phyloP scores from a whole-genome alignment of 2,113 vertebrate species.

The Nycticryphes semicollaris region DNA sequence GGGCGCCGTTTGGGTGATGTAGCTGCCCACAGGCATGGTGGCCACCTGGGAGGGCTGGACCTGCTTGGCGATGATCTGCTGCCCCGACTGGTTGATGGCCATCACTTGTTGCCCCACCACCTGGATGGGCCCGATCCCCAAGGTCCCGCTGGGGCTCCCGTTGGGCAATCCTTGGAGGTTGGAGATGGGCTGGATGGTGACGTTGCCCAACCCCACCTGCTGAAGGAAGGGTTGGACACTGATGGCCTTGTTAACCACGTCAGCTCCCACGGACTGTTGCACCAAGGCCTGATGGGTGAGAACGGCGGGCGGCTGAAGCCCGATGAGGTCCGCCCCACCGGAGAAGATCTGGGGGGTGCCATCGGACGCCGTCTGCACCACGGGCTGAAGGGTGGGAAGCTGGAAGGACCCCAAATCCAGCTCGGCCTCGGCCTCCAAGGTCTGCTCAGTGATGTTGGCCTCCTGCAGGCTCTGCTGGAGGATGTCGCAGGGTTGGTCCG shows the following conservation, averaged over 20 bases:
- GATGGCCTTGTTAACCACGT: conserved; percentile 94
- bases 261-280: conserved; percentile 79
- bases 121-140: conserved; percentile 93
- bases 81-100: conserved; percentile 91
- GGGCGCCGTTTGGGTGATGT: conserved; percentile 83
- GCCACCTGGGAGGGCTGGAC: conserved; percentile 70
- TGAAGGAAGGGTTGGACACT: conserved; percentile 94
- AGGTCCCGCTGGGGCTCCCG: conserved; percentile 84
- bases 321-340: conserved; percentile 82
- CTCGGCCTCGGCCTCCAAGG: conserved; percentile 90
- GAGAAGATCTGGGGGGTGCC: conserved; percentile 84
- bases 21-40: conserved; percentile 80
- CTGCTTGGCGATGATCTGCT: conserved; percentile 87
- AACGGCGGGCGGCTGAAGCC: conserved; percentile 79
- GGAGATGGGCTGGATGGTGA: conserved; percentile 92
- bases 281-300: conserved; percentile 88
- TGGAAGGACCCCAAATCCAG: conserved; percentile 93
- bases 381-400: conserved; percentile 86
- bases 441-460: conserved; percentile 98
- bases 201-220: conserved; percentile 90
- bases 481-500: conserved; percentile 93
- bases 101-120: conserved; percentile 95
- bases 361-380: conserved; percentile 78
- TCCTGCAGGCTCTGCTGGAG: conserved; percentile 96
- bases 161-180: conserved; percentile 90